These are phyloP conservation scores for Nothura maculosa DNA, from an alignment of 2,797 vertebrate species.

Conservation along the genomic window DNA sequence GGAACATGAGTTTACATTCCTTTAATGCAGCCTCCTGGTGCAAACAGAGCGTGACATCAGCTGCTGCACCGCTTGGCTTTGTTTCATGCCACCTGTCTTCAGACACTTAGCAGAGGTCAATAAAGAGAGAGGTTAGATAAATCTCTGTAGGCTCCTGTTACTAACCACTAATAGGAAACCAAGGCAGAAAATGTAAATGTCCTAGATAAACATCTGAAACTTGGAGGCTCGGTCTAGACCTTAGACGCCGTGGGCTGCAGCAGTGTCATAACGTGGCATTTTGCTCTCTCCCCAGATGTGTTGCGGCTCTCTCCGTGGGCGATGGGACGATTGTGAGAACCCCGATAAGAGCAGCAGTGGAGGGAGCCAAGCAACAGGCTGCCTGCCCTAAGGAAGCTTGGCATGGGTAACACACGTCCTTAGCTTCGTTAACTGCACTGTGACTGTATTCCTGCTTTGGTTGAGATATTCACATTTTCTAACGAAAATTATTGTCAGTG, in stretches of 20 bases:
- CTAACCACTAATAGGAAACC: neutral
- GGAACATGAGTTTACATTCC: constrained; percentile 34
- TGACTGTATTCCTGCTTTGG: neutral
- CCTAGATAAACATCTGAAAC: neutral
- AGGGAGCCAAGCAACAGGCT: constrained; percentile 86
- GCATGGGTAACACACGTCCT: constrained; percentile 84
- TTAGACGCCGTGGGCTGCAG: neutral
- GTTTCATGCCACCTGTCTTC: constrained; percentile 47
- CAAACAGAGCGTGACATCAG: constrained; percentile 36
- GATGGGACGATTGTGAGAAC: constrained; percentile 79
- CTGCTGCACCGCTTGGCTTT: constrained; percentile 10
- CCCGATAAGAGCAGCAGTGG: constrained; percentile 43
- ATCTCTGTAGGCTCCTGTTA: neutral
- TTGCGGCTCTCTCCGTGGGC: constrained; percentile 72
- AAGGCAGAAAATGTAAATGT: neutral
- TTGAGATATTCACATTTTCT: neutral
- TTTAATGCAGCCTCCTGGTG: neutral
- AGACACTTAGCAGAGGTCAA: neutral
- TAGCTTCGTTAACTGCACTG: fast-evolving
- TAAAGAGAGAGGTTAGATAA: neutral
- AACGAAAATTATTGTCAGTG: neutral
- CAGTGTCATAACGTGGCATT: neutral
- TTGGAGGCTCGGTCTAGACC: neutral
- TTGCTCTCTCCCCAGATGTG: constrained; percentile 74
- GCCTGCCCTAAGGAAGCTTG: constrained; percentile 88